These are phyloP conservation scores for Nomada hirtipes DNA, from an alignment of 2,888 invertebrate species.

Conservation along the genomic window DNA sequence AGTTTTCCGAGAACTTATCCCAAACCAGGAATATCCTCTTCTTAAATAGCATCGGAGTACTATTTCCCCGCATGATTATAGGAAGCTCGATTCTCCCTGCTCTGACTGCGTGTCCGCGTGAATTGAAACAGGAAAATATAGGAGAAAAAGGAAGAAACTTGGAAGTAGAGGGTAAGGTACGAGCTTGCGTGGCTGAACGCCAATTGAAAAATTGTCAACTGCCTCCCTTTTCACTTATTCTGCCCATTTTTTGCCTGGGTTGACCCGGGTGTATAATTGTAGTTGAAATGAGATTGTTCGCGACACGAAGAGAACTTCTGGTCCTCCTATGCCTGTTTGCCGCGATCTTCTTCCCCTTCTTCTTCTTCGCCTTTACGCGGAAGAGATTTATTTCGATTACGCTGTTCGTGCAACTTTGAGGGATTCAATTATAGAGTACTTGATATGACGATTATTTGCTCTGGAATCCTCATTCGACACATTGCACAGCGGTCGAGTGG, in stretches of 20 bases:
- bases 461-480: no score
- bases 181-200: slow-evolving; percentile 76
- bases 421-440: no score
- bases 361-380: neutral
- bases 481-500: no score
- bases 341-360: slow-evolving; percentile 4
- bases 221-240: slow-evolving; percentile 39
- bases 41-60: slow-evolving; percentile 74
- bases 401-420: no score
- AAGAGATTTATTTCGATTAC: neutral
- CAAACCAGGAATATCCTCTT: slow-evolving; percentile 35
- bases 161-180: slow-evolving; percentile 49
- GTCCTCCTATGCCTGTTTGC: slow-evolving; percentile 21
- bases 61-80: slow-evolving; percentile 76
- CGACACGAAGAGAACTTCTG: slow-evolving; percentile 58
- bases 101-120: slow-evolving; percentile 31
- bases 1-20: no score
- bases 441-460: no score
- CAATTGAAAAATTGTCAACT: slow-evolving; percentile 74
- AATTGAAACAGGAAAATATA: slow-evolving; percentile 40
- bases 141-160: slow-evolving; percentile 20
- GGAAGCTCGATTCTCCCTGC: slow-evolving; percentile 69
- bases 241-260: neutral
- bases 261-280: slow-evolving; percentile 76
- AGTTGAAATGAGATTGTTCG: slow-evolving; percentile 77